Evolutionary conservation across 2,888 invertebrate species (phyloP).

Genomic region (Yponomeuta evonymella): DNA sequence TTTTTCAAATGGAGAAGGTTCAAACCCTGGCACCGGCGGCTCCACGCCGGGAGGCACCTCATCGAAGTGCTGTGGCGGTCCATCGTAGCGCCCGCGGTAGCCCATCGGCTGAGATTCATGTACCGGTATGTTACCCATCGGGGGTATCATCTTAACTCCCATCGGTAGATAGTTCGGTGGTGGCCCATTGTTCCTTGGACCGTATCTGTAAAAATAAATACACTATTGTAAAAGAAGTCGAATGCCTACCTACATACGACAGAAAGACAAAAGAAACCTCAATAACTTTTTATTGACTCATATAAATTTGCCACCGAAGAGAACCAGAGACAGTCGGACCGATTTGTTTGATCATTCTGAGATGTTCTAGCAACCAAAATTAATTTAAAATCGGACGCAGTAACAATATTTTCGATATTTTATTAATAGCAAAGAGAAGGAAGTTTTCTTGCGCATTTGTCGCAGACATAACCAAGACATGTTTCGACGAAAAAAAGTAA

Average conservation of each 20-base stretch:
- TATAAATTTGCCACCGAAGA: too few species aligned
- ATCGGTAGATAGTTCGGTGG: constrained; percentile 52
- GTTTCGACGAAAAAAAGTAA: too few species aligned
- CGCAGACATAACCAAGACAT: too few species aligned
- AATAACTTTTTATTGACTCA: not conserved
- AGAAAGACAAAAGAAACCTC: not conserved
- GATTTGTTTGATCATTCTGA: not conserved
- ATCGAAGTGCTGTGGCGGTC: constrained; percentile 60
- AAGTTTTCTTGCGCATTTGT: too few species aligned
- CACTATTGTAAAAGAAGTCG: not conserved
- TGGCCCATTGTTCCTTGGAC: constrained; percentile 51
- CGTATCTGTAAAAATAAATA: constrained; percentile 49
- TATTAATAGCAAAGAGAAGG: too few species aligned
- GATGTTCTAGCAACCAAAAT: constrained; percentile 38
- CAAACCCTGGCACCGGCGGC: constrained; percentile 78
- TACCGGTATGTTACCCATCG: constrained; percentile 43
- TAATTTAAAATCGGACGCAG: constrained; percentile 25
- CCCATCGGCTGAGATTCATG: constrained; percentile 52
- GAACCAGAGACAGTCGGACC: too few species aligned
- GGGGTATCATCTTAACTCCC: constrained; percentile 52
- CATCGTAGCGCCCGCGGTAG: constrained; percentile 62
- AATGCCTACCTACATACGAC: not conserved
- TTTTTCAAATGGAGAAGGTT: constrained; percentile 73
- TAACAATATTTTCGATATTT: too few species aligned
- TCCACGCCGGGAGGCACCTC: constrained; percentile 79